A percentile compares a stretch with the other conserved stretches of the same genome.
Conservation (phyloP, 2,797 vertebrate genomes). For the Salarias fasciatus region DNA sequence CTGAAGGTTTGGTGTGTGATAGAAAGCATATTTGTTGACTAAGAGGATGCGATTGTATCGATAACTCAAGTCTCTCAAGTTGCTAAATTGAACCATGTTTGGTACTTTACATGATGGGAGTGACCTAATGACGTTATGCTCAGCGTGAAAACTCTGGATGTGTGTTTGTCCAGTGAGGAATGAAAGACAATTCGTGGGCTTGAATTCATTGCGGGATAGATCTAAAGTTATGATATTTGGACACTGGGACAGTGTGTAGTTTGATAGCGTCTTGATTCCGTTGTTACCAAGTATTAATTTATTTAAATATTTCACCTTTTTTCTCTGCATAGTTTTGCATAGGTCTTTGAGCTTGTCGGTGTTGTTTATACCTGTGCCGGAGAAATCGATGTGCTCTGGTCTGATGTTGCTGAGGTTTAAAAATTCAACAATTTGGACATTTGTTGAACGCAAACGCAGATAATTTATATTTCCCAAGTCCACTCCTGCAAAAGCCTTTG, state of each 20-base stretch:
- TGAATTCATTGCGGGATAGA: constrained; percentile 72
- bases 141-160: constrained; percentile 53
- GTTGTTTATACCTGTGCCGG: constrained; percentile 66
- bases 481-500: constrained; percentile 66
- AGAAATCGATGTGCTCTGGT: constrained; percentile 70
- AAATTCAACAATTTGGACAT: constrained; percentile 63
- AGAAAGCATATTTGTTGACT: constrained; percentile 70
- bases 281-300: constrained; percentile 63
- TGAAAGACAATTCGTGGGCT: constrained; percentile 41
- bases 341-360: constrained; percentile 35
- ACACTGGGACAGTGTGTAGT: constrained; percentile 53
- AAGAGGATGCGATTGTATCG: constrained; percentile 82
- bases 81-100: not conserved
- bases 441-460: constrained; percentile 70
- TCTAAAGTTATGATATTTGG: constrained; percentile 71
- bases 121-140: constrained; percentile 72
- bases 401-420: constrained; percentile 70
- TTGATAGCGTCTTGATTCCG: constrained; percentile 38
- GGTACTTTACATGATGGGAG: constrained; percentile 45
- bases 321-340: constrained; percentile 70
- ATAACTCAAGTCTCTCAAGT: constrained; percentile 68
- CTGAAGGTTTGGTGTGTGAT: constrained; percentile 65
- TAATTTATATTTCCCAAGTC: constrained; percentile 62
- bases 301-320: constrained; percentile 21
- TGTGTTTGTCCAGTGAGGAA: constrained; percentile 68